Conservation (phyloP, 2,113 vertebrate species). For the Caloenas nicobarica region DNA sequence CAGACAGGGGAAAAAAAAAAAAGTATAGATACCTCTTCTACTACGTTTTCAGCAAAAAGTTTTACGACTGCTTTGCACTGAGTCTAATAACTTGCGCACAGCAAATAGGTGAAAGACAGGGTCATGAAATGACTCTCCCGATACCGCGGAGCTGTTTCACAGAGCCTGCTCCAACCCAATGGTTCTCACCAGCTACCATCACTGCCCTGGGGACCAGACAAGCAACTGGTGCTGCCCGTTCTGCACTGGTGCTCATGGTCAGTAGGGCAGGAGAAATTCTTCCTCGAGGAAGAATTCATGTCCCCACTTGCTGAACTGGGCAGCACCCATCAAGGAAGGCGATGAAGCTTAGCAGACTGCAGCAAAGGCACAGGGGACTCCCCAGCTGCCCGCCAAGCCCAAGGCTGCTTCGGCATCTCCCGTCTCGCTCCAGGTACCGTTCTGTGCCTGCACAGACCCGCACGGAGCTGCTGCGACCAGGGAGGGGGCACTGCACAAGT, state of each 20-base stretch:
- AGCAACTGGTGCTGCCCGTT: not conserved
- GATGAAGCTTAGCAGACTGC: not conserved
- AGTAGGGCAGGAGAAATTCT: not conserved
- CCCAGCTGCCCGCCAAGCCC: not conserved
- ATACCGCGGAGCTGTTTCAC: not conserved
- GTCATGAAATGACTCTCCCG: not conserved
- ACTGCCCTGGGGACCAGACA: not conserved
- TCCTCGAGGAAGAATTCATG: not conserved
- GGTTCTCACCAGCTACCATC: not conserved
- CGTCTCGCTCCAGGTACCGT: not conserved
- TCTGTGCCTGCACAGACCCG: not conserved
- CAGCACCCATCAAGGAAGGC: not conserved
- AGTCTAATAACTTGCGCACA: not conserved
- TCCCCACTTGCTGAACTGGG: not conserved
- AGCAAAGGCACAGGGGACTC: not conserved
- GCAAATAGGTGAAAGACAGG: not conserved
- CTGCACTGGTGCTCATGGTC: not conserved
- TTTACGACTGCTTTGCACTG: not conserved
- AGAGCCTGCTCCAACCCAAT: not conserved
- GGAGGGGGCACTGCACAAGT: not conserved
- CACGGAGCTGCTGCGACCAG: rapidly evolving
- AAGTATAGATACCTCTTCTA: not conserved
- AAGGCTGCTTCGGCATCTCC: not conserved
- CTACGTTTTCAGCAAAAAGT: not conserved
- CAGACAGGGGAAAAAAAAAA: not conserved